These are phyloP conservation scores for Sebastes itinus DNA, from an alignment of 2,797 vertebrate species.

Conservation along the genomic window DNA sequence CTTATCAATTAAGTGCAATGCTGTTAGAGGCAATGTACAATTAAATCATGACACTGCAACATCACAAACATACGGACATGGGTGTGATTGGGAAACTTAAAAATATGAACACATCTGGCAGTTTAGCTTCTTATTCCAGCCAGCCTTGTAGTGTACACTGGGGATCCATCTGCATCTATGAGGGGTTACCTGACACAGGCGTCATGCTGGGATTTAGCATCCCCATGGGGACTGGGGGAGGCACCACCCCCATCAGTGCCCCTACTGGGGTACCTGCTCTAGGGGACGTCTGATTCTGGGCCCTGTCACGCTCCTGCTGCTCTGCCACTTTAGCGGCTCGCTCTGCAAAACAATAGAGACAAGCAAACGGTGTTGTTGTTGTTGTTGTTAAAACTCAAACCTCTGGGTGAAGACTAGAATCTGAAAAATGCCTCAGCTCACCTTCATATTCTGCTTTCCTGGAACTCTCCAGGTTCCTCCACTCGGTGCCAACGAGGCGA, in stretches of 20 bases:
- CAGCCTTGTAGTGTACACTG: slow-evolving; percentile 65
- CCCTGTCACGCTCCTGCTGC: slow-evolving; percentile 98
- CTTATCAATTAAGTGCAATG: not conserved
- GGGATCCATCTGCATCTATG: slow-evolving; percentile 74
- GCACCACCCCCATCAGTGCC: slow-evolving; percentile 97
- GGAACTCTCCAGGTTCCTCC: slow-evolving; percentile 96
- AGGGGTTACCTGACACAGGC: slow-evolving; percentile 97
- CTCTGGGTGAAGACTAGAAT: not conserved
- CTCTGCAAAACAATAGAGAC: slow-evolving; percentile 82
- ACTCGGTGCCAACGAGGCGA: slow-evolving; percentile 97
- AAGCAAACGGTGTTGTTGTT: not conserved
- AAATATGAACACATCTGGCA: slow-evolving; percentile 65
- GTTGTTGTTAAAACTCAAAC: not conserved
- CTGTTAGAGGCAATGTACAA: slow-evolving; percentile 14
- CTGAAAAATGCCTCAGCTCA: slow-evolving; percentile 60
- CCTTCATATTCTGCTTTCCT: slow-evolving; percentile 99
- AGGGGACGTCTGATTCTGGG: slow-evolving; percentile 92
- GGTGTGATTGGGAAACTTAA: slow-evolving; percentile 22
- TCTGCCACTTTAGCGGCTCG: slow-evolving; percentile 99
- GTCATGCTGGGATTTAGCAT: slow-evolving; percentile 98
- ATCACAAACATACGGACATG: slow-evolving; percentile 29
- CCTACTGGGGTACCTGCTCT: slow-evolving; percentile 98
- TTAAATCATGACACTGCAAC: not conserved
- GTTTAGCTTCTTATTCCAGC: slow-evolving; percentile 81
- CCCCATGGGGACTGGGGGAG: slow-evolving; percentile 96